phyloP scores from a whole-genome alignment of 2,797 vertebrate genomes.

The Chelonia mydas region DNA sequence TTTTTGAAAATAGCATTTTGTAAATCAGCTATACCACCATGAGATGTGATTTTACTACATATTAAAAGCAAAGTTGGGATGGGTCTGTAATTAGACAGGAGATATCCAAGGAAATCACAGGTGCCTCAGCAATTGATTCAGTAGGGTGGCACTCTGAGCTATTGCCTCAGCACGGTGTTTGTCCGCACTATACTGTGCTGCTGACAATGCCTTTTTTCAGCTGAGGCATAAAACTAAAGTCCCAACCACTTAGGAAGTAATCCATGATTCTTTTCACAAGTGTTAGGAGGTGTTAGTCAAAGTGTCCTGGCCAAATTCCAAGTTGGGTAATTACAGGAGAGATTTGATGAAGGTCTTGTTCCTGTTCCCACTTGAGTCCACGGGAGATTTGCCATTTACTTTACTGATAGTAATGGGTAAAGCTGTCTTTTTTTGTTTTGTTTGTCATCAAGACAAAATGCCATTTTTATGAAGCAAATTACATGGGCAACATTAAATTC shows the following conservation, averaged over 20 bases:
- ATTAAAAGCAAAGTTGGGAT: not conserved
- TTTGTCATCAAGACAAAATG: slow-evolving; percentile 42
- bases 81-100: slow-evolving; percentile 21
- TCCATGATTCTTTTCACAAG: slow-evolving; percentile 31
- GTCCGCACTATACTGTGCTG: not conserved
- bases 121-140: not conserved
- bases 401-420: slow-evolving; percentile 38
- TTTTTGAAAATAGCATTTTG: not conserved
- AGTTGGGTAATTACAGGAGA: not conserved
- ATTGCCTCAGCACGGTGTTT: not conserved
- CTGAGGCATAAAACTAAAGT: not conserved
- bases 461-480: slow-evolving; percentile 71
- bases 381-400: slow-evolving; percentile 44
- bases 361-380: slow-evolving; percentile 13
- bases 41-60: not conserved
- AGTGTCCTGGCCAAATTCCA: slow-evolving; percentile 37
- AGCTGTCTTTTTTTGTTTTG: slow-evolving; percentile 23
- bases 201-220: slow-evolving; percentile 16
- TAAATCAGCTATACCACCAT: not conserved
- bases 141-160: slow-evolving; percentile 1
- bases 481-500: slow-evolving; percentile 56
- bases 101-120: not conserved
- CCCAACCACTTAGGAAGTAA: slow-evolving; percentile 26
- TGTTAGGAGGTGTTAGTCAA: slow-evolving; percentile 32
- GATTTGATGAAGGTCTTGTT: not conserved